Conservation (phyloP, 2,797 vertebrate species). For the Parauchenoglanis punctatus region DNA sequence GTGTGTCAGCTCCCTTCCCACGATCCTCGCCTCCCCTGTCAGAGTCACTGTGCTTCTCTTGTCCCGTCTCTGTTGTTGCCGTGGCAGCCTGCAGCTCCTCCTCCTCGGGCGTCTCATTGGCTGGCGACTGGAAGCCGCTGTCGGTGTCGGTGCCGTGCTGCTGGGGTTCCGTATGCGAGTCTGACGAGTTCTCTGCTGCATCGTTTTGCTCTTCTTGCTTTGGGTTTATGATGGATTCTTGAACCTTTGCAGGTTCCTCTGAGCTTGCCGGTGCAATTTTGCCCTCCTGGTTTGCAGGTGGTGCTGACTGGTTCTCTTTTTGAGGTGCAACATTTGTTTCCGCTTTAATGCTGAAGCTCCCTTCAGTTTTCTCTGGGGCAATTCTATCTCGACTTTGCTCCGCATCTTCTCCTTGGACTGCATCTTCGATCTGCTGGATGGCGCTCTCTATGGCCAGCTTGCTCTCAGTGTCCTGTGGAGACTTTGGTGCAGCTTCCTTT, state of each 20-base stretch:
- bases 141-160: slow-evolving; percentile 38
- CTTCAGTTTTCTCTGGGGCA: slow-evolving; percentile 11
- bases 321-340: neutral
- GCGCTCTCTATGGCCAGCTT: slow-evolving; percentile 48
- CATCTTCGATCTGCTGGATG: slow-evolving; percentile 47
- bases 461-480: slow-evolving; percentile 38
- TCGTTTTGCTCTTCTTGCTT: slow-evolving; percentile 33
- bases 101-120: slow-evolving; percentile 40
- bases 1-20: neutral
- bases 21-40: slow-evolving; percentile 69
- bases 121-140: slow-evolving; percentile 62
- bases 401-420: slow-evolving; percentile 54
- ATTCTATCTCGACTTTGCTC: slow-evolving; percentile 37
- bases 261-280: neutral
- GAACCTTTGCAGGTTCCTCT: slow-evolving; percentile 23
- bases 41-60: slow-evolving; percentile 63
- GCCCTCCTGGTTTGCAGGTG: slow-evolving; percentile 1
- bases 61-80: neutral
- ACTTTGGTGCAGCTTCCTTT: slow-evolving; percentile 24
- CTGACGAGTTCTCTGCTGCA: slow-evolving; percentile 36
- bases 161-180: slow-evolving; percentile 24
- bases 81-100: slow-evolving; percentile 1
- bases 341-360: neutral
- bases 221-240: neutral
- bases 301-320: neutral